Base-by-base conservation (phyloP, 2,797 vertebrate genomes). In the Cottoperca gobio region DNA sequence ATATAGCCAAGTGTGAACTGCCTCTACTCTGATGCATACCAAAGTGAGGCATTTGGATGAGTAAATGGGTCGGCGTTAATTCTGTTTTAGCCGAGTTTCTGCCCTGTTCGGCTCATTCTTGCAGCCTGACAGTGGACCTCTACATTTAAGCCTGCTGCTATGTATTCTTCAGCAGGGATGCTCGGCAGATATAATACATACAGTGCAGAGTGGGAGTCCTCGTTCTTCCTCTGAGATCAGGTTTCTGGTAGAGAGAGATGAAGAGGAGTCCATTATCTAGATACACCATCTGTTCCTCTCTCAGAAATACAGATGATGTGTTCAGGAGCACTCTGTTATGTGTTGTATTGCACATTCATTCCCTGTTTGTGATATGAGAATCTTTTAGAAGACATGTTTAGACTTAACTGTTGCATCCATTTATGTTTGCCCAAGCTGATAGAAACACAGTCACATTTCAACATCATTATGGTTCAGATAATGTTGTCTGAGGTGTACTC, bases 1-100 rank as follows among this genome's bases (percentile, higher is more conserved):
- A 82, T 57, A 78, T 88, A 78, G 81, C 70, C 77, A 78, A 72
- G 77, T 83, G 88, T 88, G 84, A 81, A 62, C 58, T 70, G 78
- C 81, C 71, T 81, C 52, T 8, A 24, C 74, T 67, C 61, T 71
- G 72, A 85, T 78, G 77, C 59, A 58, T 83, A 81, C 75, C 72
- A 76, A 75, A 88, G 73, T 68, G 53, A 79, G 58, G 37, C 65
- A 72, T 86, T 85, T 81, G 58, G 85, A 60, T 74, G 76, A 83
- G 64, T 75, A 78, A 83, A 79, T 67, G 58, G 73, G 14, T 43
- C 43, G 65, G 39, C 14, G 16, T 79, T 67, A 60, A 75, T 80
- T 82, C 71, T 66, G 55, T 73, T 60, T 73, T 45, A 14, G 62
- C 49, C 19, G 40, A 53, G 23, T 60, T 76, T 79, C 70, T 70